These are phyloP conservation scores for Meta bourneti DNA, from an alignment of 2,888 invertebrate species.

Conservation along the genomic window DNA sequence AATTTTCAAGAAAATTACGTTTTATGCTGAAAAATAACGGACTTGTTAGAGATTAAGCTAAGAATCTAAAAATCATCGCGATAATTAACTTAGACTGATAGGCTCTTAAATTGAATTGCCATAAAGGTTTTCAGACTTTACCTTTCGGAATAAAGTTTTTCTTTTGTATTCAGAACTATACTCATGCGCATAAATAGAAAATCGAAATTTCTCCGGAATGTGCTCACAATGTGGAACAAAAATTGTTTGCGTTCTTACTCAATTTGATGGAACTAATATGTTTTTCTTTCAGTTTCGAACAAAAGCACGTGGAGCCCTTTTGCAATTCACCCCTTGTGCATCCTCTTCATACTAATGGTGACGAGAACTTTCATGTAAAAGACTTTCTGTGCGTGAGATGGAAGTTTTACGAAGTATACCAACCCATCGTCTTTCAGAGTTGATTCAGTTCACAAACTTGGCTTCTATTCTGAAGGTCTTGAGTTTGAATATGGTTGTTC, in stretches of 20 bases:
- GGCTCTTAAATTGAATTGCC: no score
- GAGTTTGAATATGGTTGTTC: not conserved
- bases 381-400: not conserved
- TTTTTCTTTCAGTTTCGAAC: conserved; percentile 50
- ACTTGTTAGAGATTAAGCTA: no score
- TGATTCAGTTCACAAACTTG: not conserved
- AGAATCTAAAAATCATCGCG: no score
- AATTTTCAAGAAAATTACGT: no score
- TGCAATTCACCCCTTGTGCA: conserved; percentile 41
- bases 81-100: no score
- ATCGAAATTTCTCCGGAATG: not conserved
- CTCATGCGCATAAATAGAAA: not conserved
- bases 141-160: no score
- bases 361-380: conserved; percentile 48
- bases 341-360: conserved; percentile 39
- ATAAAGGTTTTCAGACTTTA: no score
- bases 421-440: conserved; percentile 47
- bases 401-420: conserved; percentile 1
- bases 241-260: not conserved
- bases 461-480: not conserved
- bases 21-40: no score
- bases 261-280: not conserved
- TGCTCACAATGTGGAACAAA: not conserved
- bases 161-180: no score
- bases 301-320: conserved; percentile 54